Evolutionary conservation across 2,888 invertebrate genomes (phyloP).

Genomic region (Stenodera caucasica): DNA sequence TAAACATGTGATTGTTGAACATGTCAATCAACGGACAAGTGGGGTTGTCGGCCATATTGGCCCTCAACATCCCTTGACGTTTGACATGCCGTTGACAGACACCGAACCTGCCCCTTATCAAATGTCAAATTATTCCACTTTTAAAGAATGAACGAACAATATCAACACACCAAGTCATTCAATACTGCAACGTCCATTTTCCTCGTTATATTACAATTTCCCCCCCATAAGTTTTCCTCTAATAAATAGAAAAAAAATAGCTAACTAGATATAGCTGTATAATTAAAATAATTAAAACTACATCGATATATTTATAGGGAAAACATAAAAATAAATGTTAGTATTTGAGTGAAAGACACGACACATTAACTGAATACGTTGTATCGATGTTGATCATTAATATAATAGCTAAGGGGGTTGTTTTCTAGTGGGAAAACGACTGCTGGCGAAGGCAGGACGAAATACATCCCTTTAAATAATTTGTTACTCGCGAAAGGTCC

Average conservation of each 20-base stretch:
- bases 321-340: slow-evolving; percentile 18
- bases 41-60: slow-evolving; percentile 50
- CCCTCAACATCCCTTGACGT: slow-evolving; percentile 46
- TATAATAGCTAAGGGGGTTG: slow-evolving; percentile 40
- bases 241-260: too few relatives aligned
- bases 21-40: slow-evolving; percentile 52
- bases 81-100: slow-evolving; percentile 51
- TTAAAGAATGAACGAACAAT: slow-evolving; percentile 3
- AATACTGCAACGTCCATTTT: too few relatives aligned
- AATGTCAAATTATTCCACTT: slow-evolving; percentile 40
- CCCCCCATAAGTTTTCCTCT: too few relatives aligned
- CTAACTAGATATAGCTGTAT: too few relatives aligned
- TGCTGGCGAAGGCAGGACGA: slow-evolving; percentile 39
- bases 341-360: slow-evolving; percentile 40
- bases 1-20: slow-evolving; percentile 52
- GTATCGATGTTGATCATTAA: slow-evolving; percentile 47
- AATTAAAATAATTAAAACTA: too few relatives aligned
- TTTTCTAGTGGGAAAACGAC: slow-evolving; percentile 39
- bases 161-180: slow-evolving; percentile 14
- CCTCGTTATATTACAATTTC: too few relatives aligned
- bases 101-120: slow-evolving; percentile 48
- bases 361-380: slow-evolving; percentile 37
- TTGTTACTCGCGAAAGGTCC: slow-evolving; percentile 19
- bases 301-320: too few relatives aligned
- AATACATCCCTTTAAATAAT: slow-evolving; percentile 38